Percentiles rank a stretch among this genome's conserved stretches.
phyloP scores from a whole-genome alignment of 2,113 vertebrate species.

The Oncorhynchus gorbuscha region DNA sequence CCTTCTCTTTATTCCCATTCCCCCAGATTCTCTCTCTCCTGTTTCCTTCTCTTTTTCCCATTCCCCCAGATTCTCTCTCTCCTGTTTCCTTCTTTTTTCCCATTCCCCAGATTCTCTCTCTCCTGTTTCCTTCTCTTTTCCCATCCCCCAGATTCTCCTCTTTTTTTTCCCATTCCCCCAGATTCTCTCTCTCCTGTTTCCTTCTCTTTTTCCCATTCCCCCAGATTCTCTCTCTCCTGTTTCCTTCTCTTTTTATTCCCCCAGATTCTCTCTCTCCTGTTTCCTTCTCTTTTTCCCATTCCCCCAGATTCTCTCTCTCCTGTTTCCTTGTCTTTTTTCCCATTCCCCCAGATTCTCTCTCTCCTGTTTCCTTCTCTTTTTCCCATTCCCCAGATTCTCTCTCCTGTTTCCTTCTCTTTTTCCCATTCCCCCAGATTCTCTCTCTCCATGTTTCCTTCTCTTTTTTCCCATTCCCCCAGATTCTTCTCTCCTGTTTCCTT shows the following conservation, averaged over 20 bases:
- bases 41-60: too few species aligned
- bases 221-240: neutral
- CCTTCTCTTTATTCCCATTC: too few species aligned
- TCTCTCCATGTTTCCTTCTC: neutral
- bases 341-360: neutral
- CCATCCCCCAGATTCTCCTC: too few species aligned
- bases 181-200: neutral
- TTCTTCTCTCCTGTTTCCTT: constrained; percentile 13
- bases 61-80: neutral
- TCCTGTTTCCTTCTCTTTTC: too few species aligned
- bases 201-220: neutral
- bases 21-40: too few species aligned
- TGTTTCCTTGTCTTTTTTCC: too few species aligned
- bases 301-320: too few species aligned
- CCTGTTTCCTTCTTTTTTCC: too few species aligned
- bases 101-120: neutral
- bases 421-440: neutral
- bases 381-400: neutral
- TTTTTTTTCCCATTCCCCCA: neutral
- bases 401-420: neutral
- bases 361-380: neutral
- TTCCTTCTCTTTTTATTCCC: constrained; percentile 9
- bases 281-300: too few species aligned
- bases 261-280: neutral
- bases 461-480: neutral